A percentile compares a stretch with the other conserved stretches of the same genome.
phyloP scores from a whole-genome alignment of 2,888 invertebrate species.

The Mayetiola destructor region DNA sequence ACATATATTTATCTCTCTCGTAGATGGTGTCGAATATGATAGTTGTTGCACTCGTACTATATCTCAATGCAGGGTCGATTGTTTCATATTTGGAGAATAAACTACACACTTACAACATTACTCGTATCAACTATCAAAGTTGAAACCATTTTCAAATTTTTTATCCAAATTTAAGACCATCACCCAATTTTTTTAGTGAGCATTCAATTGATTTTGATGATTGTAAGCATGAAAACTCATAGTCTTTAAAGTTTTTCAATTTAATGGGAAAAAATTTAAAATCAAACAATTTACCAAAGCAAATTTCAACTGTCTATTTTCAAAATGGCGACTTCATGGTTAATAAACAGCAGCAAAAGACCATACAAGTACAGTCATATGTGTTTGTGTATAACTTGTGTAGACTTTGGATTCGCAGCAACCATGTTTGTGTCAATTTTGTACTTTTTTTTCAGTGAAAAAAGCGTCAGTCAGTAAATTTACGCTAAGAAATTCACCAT shows the following conservation, averaged over 20 bases:
- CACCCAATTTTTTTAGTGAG: too few species aligned
- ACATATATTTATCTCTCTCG: too few species aligned
- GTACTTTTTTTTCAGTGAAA: background rate
- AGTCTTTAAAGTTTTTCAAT: background rate
- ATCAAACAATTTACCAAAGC: background rate
- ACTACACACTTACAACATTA: too few species aligned
- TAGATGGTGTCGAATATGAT: too few species aligned
- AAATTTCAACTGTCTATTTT: background rate
- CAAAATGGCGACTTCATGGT: background rate
- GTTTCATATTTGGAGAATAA: too few species aligned
- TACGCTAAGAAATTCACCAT: background rate
- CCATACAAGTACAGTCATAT: background rate
- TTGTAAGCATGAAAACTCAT: too few species aligned
- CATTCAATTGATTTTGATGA: too few species aligned
- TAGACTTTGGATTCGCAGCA: background rate
- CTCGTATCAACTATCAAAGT: too few species aligned
- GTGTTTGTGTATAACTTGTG: background rate
- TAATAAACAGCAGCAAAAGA: background rate
- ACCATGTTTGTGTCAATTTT: constrained; percentile 1
- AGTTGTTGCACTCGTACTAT: too few species aligned
- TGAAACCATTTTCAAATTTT: too few species aligned
- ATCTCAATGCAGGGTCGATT: too few species aligned
- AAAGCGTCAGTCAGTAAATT: constrained; percentile 4
- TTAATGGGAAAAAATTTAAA: background rate
- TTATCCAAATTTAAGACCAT: too few species aligned